Evolutionary conservation across 2,888 invertebrate genomes (phyloP), one percentile per base, ranked within the genome.

Genomic region (Drosophila neotestacea): DNA sequence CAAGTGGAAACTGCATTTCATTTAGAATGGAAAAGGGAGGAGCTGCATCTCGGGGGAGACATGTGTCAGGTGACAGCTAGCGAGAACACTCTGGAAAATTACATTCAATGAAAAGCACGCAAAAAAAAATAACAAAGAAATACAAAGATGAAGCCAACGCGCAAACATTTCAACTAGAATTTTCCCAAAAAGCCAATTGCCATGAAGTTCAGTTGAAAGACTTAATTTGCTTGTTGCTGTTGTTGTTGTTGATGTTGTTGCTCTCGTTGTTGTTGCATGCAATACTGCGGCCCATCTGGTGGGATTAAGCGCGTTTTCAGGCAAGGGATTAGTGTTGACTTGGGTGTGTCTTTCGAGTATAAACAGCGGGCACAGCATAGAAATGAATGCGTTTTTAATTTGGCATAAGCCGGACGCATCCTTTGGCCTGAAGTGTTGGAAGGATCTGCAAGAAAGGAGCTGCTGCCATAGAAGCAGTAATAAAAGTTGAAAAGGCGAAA

Each of bases 311-410:
- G 50, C 64, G 63, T 69, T 73, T 77, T 73, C 69, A 64, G 48
- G 27, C 42, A 58, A 62, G 60, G 79, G 73, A 78, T 88, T 88
- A 79, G 59, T 69, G 74, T 69, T 73, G 79, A 63, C 77, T 75
- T 68, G 59, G 54, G 22, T 22, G 22, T 32, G 38, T 60, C 27
- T 51, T 9, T 58, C 28, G 41, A 41, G 62, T 42, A 59, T 63
- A 73, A 73, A 63, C 54, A 67, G 48, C 65, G 48, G 4, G 41
- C 6, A 51, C 16, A 36, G 61, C 41, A 51, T 36, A 48, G 66
- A 70, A 88, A 89, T 82, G 82, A 89, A 89, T 89, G 88, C 85
- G 88, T 78, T 89, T 89, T 89, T 86, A 86, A 86, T 86, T 86
- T 87, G 80, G 72, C 82, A 59, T 78, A 79, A 87, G 77, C 89